phyloP scores from a whole-genome alignment of 2,888 invertebrate species.

The Callyntrura guangdongensis region DNA sequence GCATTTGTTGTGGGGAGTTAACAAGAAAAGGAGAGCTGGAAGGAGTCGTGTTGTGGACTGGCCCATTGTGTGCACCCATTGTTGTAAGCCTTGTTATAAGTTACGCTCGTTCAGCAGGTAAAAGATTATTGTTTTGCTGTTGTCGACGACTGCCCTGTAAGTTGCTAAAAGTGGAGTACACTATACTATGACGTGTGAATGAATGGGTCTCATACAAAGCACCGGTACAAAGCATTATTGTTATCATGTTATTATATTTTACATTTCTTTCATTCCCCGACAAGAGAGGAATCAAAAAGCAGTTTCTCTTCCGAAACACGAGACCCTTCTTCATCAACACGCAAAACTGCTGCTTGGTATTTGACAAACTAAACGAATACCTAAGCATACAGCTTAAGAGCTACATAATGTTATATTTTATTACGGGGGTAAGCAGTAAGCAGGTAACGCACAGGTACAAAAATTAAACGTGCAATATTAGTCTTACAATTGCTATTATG shows the following conservation, averaged over 20 bases:
- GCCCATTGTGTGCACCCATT: conserved; percentile 66
- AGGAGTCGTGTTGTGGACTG: conserved; percentile 72
- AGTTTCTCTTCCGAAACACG: background rate
- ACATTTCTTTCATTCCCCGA: conserved; percentile 13
- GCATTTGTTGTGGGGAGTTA: conserved; percentile 11
- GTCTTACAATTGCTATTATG: no score
- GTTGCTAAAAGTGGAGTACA: background rate
- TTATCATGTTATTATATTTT: conserved; percentile 51
- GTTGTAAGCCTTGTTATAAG: conserved; percentile 38
- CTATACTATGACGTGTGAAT: background rate
- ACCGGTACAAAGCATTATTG: conserved; percentile 59
- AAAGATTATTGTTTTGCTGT: conserved; percentile 20
- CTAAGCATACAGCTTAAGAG: no score
- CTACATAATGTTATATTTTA: no score
- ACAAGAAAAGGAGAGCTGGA: conserved; percentile 45
- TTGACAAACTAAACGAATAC: no score
- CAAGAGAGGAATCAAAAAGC: conserved; percentile 27
- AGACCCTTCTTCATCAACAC: background rate
- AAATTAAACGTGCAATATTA: no score
- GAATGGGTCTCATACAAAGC: background rate
- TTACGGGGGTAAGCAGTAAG: no score
- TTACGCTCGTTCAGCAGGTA: conserved; percentile 34
- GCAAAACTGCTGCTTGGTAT: background rate
- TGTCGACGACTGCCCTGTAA: conserved; percentile 41
- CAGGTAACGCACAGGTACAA: no score